Base-by-base conservation (phyloP, 1,140 invertebrate genomes). In the Diorhabda carinulata region DNA sequence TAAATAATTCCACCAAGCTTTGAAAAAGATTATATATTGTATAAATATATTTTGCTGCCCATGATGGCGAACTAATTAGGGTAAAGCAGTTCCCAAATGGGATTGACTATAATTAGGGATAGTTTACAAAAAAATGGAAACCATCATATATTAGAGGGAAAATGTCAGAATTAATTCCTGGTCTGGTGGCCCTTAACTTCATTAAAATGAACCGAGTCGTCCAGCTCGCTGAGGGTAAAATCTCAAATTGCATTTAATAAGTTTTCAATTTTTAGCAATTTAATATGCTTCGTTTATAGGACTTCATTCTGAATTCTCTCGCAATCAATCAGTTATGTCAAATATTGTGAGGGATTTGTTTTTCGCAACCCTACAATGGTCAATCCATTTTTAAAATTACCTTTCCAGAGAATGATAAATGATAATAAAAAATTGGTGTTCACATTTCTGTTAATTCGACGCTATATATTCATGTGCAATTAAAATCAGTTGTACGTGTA, bases 231-330 rank as follows among this genome's bases (percentile, higher is more conserved):
- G 6, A n/a, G 47, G 47, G 47, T 52, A 52, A 52, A 52, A 52
- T 52, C 47, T 52, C 47, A 52, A 52, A 52, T 52, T 52, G 47
- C 47, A 52, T n/a, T 52, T 52, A 52, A 52, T 52, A 52, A 52
- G 6, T 8, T 52, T 52, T 52, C 47, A 52, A 52, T 52, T 52
- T 52, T 52, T 52, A 52, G 47, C 47, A 52, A 52, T 52, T 52
- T 52, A 52, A 52, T 52, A 52, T 52, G 47, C 47, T 52, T 52
- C 47, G 47, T 52, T 52, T 52, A n/a, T 52, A 52, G 47, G 47
- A 52, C 47, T 52, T 52, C 47, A 52, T 52, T 52, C 47, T 52
- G 47, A 52, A 52, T 52, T 52, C 47, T 6, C n/a, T 6, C n/a
- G 47, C 47, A 52, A 52, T 52, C 47, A 52, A 52, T 52, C 47